Evolutionary conservation across 2,888 invertebrate species (phyloP).

Genomic region (Deilephila elpenor): DNA sequence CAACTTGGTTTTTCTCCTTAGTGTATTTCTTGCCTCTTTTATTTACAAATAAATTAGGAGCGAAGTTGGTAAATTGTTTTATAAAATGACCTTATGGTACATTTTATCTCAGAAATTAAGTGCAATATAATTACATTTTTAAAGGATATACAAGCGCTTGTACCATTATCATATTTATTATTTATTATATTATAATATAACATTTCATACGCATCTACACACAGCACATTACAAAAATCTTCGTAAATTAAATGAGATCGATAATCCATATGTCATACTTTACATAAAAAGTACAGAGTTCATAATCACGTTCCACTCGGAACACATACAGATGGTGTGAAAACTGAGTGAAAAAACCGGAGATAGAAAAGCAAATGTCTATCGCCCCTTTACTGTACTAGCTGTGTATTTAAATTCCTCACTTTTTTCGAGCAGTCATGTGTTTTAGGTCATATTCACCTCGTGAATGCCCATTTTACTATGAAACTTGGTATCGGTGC

Average conservation of each 20-base stretch:
- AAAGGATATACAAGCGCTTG: too few relatives aligned
- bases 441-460: not conserved
- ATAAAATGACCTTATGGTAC: too few relatives aligned
- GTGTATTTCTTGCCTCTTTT: too few relatives aligned
- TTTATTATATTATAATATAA: too few relatives aligned
- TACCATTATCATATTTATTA: too few relatives aligned
- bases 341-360: conserved; percentile 16
- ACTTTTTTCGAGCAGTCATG: not conserved
- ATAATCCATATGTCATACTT: not conserved
- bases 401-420: not conserved
- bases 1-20: not conserved
- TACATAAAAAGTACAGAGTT: not conserved
- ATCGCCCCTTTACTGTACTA: not conserved
- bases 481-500: too few relatives aligned
- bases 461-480: not conserved
- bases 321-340: not conserved
- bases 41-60: too few relatives aligned
- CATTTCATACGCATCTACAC: too few relatives aligned
- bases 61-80: too few relatives aligned
- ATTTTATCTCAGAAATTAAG: too few relatives aligned
- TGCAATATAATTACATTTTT: too few relatives aligned
- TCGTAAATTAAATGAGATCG: not conserved
- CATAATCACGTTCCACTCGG: not conserved
- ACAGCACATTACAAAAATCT: too few relatives aligned
- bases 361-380: not conserved